A percentile compares a stretch with the other conserved stretches of the same genome.
These are phyloP conservation scores for Acronicta aceris DNA, from an alignment of 2,888 invertebrate genomes.

Conservation along the genomic window DNA sequence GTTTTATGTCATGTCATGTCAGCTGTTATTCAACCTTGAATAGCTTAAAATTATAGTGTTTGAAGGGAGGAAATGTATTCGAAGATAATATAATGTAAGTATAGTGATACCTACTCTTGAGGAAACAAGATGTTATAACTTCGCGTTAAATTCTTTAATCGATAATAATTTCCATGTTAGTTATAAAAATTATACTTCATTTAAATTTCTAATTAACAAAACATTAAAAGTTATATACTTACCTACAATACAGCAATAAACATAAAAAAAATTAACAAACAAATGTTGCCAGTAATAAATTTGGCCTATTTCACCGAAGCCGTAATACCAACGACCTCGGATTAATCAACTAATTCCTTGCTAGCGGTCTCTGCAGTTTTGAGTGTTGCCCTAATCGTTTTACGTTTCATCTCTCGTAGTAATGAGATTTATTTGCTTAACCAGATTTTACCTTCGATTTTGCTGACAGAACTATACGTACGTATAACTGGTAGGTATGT, in stretches of 20 bases:
- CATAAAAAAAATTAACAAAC: slow-evolving; percentile 2
- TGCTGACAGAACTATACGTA: neutral
- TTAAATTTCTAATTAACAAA: too few relatives aligned
- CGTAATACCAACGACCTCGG: slow-evolving; percentile 59
- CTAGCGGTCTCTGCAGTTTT: slow-evolving; percentile 45
- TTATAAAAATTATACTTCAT: too few relatives aligned
- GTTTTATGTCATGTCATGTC: slow-evolving; percentile 20
- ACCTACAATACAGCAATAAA: neutral
- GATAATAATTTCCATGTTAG: too few relatives aligned
- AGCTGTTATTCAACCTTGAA: slow-evolving; percentile 14
- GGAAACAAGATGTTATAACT: too few relatives aligned
- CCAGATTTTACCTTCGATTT: slow-evolving; percentile 1
- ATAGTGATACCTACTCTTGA: too few relatives aligned
- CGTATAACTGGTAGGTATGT: too few relatives aligned
- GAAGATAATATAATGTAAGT: too few relatives aligned
- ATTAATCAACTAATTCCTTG: slow-evolving; percentile 65
- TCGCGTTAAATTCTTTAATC: too few relatives aligned
- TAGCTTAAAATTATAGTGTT: slow-evolving; percentile 5
- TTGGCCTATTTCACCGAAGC: slow-evolving; percentile 65
- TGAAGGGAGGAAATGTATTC: neutral
- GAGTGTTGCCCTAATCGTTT: slow-evolving; percentile 48
- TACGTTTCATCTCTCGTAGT: slow-evolving; percentile 45
- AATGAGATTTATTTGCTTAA: slow-evolving; percentile 46
- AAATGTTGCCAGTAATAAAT: slow-evolving; percentile 35
- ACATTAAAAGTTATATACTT: too few relatives aligned